Conservation (phyloP, 1,140 invertebrate species). For the Aphidius gifuensis region DNA sequence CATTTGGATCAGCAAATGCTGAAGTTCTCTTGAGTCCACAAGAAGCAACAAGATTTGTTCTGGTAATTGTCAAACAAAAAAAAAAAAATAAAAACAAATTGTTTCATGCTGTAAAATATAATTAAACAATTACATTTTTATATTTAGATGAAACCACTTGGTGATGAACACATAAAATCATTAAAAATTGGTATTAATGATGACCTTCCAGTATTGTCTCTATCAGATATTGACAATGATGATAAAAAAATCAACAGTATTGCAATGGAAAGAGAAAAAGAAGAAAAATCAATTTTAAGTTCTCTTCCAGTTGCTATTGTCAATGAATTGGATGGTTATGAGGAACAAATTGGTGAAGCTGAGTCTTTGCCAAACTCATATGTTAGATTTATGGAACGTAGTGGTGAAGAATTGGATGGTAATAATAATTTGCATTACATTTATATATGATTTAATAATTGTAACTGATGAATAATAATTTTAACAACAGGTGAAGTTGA, state of each 20-base stretch:
- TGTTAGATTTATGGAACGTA: constrained; percentile 91
- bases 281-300: constrained; percentile 46
- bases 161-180: constrained; percentile 44
- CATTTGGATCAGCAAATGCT: constrained; percentile 26
- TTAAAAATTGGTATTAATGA: constrained; percentile 47
- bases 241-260: constrained; percentile 40
- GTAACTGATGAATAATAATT: too few species aligned
- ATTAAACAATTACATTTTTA: not conserved
- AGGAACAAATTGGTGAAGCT: constrained; percentile 70
- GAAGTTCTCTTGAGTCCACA: constrained; percentile 39
- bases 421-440: constrained; percentile 52
- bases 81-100: too few species aligned
- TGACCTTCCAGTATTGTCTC: constrained; percentile 42
- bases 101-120: too few species aligned
- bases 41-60: constrained; percentile 44
- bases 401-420: constrained; percentile 86
- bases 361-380: constrained; percentile 77
- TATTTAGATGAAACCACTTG: constrained; percentile 43
- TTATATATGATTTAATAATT: too few species aligned
- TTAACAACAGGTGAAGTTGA: constrained; percentile 67
- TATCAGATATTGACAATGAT: constrained; percentile 36
- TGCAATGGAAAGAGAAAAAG: constrained; percentile 43
- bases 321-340: constrained; percentile 74
- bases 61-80: constrained; percentile 33
- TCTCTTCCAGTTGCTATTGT: constrained; percentile 78